Percentiles rank a stretch among this genome's conserved stretches.
These are phyloP conservation scores for Macquaria ambigua DNA, from an alignment of 2,113 vertebrate genomes.

Conservation along the genomic window DNA sequence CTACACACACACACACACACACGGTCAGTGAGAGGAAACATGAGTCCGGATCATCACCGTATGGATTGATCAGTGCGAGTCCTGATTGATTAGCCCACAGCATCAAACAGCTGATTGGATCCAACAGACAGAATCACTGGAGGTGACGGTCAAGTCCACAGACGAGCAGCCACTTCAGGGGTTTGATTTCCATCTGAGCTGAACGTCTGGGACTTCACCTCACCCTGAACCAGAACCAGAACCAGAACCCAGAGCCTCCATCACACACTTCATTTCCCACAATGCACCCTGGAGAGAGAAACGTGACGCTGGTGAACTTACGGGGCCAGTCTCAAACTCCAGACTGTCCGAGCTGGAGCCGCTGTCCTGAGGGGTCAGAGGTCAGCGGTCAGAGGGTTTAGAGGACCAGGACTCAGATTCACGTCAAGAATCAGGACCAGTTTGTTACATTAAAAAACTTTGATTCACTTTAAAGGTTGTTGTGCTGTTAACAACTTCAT, in stretches of 20 bases:
- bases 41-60: background rate
- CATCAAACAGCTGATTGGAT: slow-evolving; percentile 35
- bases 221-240: slow-evolving; percentile 29
- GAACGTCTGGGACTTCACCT: slow-evolving; percentile 20
- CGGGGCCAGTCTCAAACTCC: slow-evolving; percentile 88
- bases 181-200: background rate
- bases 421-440: too few relatives aligned
- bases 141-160: background rate
- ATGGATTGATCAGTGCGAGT: background rate
- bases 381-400: slow-evolving; percentile 66
- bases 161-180: background rate
- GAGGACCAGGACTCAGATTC: background rate
- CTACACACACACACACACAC: too few relatives aligned
- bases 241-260: slow-evolving; percentile 37
- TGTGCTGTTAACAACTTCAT: too few relatives aligned
- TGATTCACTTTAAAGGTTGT: too few relatives aligned
- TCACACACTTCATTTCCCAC: slow-evolving; percentile 68
- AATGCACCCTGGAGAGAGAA: slow-evolving; percentile 60
- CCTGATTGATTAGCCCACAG: slow-evolving; percentile 23
- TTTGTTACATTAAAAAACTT: too few relatives aligned
- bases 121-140: background rate
- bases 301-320: slow-evolving; percentile 87
- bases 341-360: slow-evolving; percentile 92
- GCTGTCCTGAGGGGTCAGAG: slow-evolving; percentile 86
- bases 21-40: background rate